phyloP scores from a whole-genome alignment of 2,113 vertebrate species.

The Nothocercus julius region DNA sequence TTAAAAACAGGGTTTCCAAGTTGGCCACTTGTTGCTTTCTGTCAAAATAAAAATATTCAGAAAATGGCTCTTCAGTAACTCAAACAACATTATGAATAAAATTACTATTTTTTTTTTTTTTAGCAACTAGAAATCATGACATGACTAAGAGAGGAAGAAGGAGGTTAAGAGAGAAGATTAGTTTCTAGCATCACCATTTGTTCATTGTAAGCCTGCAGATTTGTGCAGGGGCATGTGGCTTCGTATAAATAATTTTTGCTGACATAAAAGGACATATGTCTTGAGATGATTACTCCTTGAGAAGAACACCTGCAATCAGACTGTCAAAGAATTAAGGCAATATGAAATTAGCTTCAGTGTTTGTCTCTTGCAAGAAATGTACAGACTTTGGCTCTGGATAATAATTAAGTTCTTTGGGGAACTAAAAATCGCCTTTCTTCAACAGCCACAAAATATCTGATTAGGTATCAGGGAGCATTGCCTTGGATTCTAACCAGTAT shows the following conservation, averaged over 20 bases:
- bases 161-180: not conserved
- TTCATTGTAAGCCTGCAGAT: not conserved
- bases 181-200: not conserved
- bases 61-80: not conserved
- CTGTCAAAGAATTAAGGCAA: not conserved
- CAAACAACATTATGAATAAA: not conserved
- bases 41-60: not conserved
- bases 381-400: not conserved
- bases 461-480: not conserved
- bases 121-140: not conserved
- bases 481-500: conserved; percentile 6
- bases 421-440: not conserved
- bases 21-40: not conserved
- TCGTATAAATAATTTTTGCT: not conserved
- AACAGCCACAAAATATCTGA: not conserved
- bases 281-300: not conserved
- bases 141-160: not conserved
- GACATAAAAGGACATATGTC: not conserved
- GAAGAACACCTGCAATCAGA: not conserved
- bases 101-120: not conserved
- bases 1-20: not conserved
- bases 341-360: not conserved
- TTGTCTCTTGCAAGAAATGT: not conserved
- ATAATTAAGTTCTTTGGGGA: not conserved
- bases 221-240: not conserved